Conservation (phyloP, 1,140 invertebrate genomes). For the Hermetia illucens region DNA sequence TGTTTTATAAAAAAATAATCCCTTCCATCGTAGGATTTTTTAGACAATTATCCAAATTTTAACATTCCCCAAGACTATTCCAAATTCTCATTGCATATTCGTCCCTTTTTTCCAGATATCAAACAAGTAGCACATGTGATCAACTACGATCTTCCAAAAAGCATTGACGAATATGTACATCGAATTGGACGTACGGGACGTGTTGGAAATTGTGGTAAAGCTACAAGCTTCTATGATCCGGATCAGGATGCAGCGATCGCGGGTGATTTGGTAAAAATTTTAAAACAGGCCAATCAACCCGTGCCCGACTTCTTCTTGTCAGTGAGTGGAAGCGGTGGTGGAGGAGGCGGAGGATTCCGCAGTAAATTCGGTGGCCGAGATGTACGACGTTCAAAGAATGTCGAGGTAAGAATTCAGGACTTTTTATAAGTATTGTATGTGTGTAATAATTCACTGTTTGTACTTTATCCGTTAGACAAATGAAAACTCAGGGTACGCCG, state of each 20-base stretch:
- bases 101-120: slow-evolving; percentile 21
- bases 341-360: slow-evolving; percentile 11
- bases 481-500: neutral
- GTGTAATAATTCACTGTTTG: neutral
- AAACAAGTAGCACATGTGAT: slow-evolving; percentile 70
- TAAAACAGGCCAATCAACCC: slow-evolving; percentile 46
- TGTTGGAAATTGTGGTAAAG: slow-evolving; percentile 79
- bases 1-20: no score
- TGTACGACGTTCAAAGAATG: slow-evolving; percentile 29
- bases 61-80: no score
- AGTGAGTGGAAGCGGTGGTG: slow-evolving; percentile 26
- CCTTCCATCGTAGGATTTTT: no score
- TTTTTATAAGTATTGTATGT: neutral
- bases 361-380: slow-evolving; percentile 37
- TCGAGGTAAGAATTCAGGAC: neutral
- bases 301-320: slow-evolving; percentile 46
- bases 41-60: no score
- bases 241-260: slow-evolving; percentile 44
- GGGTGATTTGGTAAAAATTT: slow-evolving; percentile 51
- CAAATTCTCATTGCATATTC: no score
- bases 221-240: slow-evolving; percentile 74
- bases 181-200: slow-evolving; percentile 88
- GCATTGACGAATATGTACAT: slow-evolving; percentile 89
- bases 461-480: neutral
- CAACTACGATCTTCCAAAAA: slow-evolving; percentile 76